These are phyloP conservation scores for Matsumyia berberina DNA, from an alignment of 2,888 invertebrate genomes.

Conservation along the genomic window DNA sequence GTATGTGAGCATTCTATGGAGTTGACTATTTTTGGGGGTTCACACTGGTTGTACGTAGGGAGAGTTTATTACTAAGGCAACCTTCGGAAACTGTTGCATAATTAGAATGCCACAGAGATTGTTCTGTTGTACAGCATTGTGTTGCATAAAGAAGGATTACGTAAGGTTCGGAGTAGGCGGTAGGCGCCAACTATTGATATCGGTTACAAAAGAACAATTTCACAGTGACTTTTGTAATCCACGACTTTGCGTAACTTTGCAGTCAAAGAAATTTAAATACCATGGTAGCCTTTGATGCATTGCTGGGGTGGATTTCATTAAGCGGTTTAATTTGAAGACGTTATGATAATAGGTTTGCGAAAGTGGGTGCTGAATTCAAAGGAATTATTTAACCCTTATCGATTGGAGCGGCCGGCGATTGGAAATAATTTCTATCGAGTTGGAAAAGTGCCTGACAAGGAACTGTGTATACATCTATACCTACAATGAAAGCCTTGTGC, in stretches of 20 bases:
- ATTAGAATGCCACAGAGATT: conserved; percentile 33
- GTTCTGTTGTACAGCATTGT: not conserved
- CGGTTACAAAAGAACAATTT: not conserved
- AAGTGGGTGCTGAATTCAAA: no score
- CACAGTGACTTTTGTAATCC: not conserved
- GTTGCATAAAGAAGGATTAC: conserved; percentile 1
- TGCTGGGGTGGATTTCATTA: conserved; percentile 1
- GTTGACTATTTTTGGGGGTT: conserved; percentile 42
- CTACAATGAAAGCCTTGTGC: no score
- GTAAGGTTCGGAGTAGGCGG: not conserved
- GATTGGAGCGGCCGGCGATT: no score
- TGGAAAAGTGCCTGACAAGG: no score
- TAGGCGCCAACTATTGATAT: not conserved
- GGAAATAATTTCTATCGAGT: no score
- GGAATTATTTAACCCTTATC: no score
- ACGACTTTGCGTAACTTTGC: conserved; percentile 1
- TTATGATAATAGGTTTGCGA: no score
- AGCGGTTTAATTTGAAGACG: not conserved
- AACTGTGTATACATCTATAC: no score
- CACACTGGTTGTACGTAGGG: conserved; percentile 34
- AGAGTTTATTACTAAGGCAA: conserved; percentile 50
- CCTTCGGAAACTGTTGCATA: conserved; percentile 47
- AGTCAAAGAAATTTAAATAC: conserved; percentile 10
- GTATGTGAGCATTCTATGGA: not conserved
- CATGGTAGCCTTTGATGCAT: conserved; percentile 14